Conservation (phyloP, 2,113 vertebrate genomes). For the Notiomystis cincta region DNA sequence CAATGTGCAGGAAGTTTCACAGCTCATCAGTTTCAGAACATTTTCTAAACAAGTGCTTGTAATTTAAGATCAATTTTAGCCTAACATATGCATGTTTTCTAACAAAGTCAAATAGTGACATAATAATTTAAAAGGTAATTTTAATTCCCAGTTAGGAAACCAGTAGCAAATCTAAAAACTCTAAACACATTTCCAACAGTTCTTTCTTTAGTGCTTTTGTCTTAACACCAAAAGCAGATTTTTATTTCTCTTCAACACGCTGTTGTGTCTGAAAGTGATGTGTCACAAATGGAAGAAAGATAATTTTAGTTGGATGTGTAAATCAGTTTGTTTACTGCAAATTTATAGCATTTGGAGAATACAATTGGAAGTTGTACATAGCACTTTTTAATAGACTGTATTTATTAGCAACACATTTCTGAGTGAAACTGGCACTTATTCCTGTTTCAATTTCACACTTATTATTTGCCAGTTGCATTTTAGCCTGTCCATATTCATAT, state of each 20-base stretch:
- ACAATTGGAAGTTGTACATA: not conserved
- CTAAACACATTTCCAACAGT: not conserved
- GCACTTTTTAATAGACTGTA: not conserved
- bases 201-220: not conserved
- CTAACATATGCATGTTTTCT: constrained; percentile 42
- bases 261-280: not conserved
- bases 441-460: not conserved
- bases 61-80: constrained; percentile 50
- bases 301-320: not conserved
- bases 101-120: constrained; percentile 51
- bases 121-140: constrained; percentile 10
- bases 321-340: not conserved
- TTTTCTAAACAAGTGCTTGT: constrained; percentile 50
- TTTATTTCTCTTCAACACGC: not conserved
- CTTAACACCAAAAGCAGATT: not conserved
- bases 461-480: constrained; percentile 28
- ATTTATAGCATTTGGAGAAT: not conserved
- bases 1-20: not conserved
- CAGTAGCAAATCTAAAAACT: not conserved
- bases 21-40: constrained; percentile 25
- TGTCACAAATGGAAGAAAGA: not conserved
- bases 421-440: not conserved
- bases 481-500: not conserved
- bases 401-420: not conserved
- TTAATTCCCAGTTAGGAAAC: constrained; percentile 29